Evolutionary conservation across 2,888 invertebrate genomes (phyloP), one percentile per base, ranked within the genome.

Genomic region (Pseudanteris insignis): DNA sequence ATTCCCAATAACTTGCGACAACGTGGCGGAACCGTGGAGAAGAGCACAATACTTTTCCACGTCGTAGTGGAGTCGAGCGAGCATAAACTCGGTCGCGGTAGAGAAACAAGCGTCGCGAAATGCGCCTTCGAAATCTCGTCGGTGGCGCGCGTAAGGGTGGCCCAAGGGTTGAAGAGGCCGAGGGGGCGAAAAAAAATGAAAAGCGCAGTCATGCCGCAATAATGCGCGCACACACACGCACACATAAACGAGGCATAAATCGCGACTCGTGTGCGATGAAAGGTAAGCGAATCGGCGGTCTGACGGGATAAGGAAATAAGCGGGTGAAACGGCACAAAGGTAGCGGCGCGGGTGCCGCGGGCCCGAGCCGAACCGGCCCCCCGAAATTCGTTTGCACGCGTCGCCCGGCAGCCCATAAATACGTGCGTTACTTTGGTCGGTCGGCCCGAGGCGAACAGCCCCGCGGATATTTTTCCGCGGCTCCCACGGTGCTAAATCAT

Each of bases 341-440:
- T 0, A 6, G 32, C 32, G 13, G 24, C 18, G 55, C 8, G 18
- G 15, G 11, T 32, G 40, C 25, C 34, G 50, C 57, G 37, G 13
- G 29, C 26, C 10, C 32, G 41, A 28, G 60, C 32, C 36, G 24
- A 30, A 15, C n/a, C 8, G 43, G 41, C 15, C 28, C 28, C 26
- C 71, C 72, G 76, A 79, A 78, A 77, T 78, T 77, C 73, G 75
- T 73, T 74, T 72, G 72, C 68, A 67, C 72, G 73, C 71, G 72
- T 70, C 66, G 65, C 73, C 70, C 77, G 74, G 73, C 71, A 75
- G 70, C 73, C 79, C 79, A 79, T 79, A 79, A 79, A 79, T 79
- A 79, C 78, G 78, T 78, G n/a, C n/a, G 78, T 78, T 78, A 75
- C 74, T 58, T 44, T 40, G 46, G 43, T 43, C 41, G 47, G 37